Evolutionary conservation across 2,888 invertebrate species (phyloP), one percentile per base, ranked within the genome.

Genomic region (Acleris sparsana): DNA sequence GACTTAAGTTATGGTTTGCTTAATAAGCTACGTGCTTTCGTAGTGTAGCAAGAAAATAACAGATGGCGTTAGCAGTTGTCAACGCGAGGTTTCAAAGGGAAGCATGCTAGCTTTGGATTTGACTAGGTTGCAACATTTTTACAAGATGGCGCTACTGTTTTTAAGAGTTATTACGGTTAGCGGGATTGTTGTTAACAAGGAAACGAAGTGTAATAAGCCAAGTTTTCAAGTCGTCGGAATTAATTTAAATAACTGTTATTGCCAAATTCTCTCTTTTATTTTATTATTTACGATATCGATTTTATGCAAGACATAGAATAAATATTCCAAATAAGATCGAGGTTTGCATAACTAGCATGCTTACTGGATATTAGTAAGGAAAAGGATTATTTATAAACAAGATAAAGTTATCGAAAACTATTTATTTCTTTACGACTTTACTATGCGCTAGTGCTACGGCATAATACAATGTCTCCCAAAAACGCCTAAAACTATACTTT

Each of bases 391-490:
- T 63, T 13, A 70, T 48, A 67, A 69, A 69, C 53, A 58, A 67
- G 60, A 49, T 59, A 43, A 62, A 62, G 62, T 78, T 78, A 78
- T 85, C 84, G 74, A 86, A 86, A 86, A 86, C 85, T 86, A 86
- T 86, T 86, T 85, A 84, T 83, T 86, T 84, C 78, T 81, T 80
- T 76, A 72, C 69, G 73, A 75, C 75, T 76, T 79, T 76, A 73
- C 77, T 76, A 77, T 76, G 57, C 61, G 16, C 66, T 66, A 66
- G 25, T 51, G 56, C 66, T 66, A 66, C 66, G 18, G 62, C 57
- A 62, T 57, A 56, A 65, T 73, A 72, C 75, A 73, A 69, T 73
- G 71, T 70, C 72, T 71, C 67, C 72, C 63, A 63, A 72, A 70
- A 61, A 72, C 64, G 59, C 70, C 75, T 80, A 78, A 70, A 69